Evolutionary conservation across 2,797 vertebrate species (phyloP), one percentile per base, ranked within the genome.

Genomic region (Cichlasoma orientale): DNA sequence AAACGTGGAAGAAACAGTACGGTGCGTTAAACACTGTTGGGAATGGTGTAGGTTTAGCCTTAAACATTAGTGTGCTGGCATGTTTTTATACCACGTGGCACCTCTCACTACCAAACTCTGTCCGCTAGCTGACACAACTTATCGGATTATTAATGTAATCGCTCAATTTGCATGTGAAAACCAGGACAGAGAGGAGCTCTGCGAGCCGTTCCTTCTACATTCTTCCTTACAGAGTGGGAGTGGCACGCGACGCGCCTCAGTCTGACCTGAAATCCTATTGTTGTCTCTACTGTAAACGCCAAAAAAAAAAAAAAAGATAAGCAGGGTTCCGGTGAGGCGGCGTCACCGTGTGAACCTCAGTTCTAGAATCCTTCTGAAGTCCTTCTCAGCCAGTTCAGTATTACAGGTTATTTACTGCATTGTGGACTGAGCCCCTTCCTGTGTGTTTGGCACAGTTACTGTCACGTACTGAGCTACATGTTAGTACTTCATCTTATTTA

Each of bases 391-490:
- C 21, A 10, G 66, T 33, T 63, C 36, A 56, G 78, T 68, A 11
- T 58, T 36, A n/a, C 36, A 55, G 77, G 69, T 78, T n/a, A 27
- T 82, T 63, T 54, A 56, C 84, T 84, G 78, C 58, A 76, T 81
- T 71, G 31, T 79, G 70, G 77, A 70, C 75, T 19, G 77, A 83
- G 77, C 70, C 83, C 75, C 78, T 71, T 73, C 58, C 80, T 74
- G 77, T 87, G 84, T 69, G 92, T 93, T 94, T 94, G 92, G 94
- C 94, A 94, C 93, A 91, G 88, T 88, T 80, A 75, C 88, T 70
- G 88, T 90, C 77, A 80, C 58, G 87, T 80, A 79, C 86, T 77
- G 86, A 90, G 88, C 90, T 79, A 91, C 83, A 78, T 72, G 90
- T 94, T 94, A 93, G 92, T 89, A 90, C 70, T 79, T 91, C 38